Evolutionary conservation across 1,140 invertebrate genomes (phyloP), one percentile per base, ranked within the genome.

Genomic region (Leptinotarsa lineolata): DNA sequence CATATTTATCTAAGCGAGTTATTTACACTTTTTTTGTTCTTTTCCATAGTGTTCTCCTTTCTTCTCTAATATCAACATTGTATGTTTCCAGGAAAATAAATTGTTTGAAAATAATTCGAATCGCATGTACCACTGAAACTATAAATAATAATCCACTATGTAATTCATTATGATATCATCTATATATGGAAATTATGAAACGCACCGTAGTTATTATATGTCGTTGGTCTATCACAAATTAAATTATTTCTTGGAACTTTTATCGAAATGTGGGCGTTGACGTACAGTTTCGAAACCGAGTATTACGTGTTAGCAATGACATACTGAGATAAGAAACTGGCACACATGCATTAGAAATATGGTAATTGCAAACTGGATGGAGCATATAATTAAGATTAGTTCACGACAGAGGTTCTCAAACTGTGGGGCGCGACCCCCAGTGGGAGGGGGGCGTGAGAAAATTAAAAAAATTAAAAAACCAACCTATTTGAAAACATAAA

Each of bases 301-400:
- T 54, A 13, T 54, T 54, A 54, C 12, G 48, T 54, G 48, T 54
- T 54, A 54, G 48, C 48, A 54, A 54, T 54, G 48, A n/a, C 48
- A 54, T 54, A 54, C 48, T 54, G 48, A 54, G 48, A 54, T 54
- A 54, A 54, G 48, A 54, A 54, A 54, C 48, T 54, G 16, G 48
- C 4, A 54, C 48, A 54, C 48, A 54, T 39, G 30, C 30, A 39
- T 39, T 39, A 11, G 8, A 39, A 39, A 39, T 39, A 39, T 39
- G 30, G 30, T 39, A 39, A 39, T 39, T 39, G 30, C 11, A 39
- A 39, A 39, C 30, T 11, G 30, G 8, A 11, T 39, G 30, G 30
- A 39, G 30, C 30, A 39, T 39, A 39, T 0, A 39, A 39, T 39
- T 39, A 39, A 39, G 8, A 39, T 39, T 39, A 11, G 30, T 39